Evolutionary conservation across 2,888 invertebrate genomes (phyloP), one percentile per base, ranked within the genome.

Genomic region (Morpho achilles): DNA sequence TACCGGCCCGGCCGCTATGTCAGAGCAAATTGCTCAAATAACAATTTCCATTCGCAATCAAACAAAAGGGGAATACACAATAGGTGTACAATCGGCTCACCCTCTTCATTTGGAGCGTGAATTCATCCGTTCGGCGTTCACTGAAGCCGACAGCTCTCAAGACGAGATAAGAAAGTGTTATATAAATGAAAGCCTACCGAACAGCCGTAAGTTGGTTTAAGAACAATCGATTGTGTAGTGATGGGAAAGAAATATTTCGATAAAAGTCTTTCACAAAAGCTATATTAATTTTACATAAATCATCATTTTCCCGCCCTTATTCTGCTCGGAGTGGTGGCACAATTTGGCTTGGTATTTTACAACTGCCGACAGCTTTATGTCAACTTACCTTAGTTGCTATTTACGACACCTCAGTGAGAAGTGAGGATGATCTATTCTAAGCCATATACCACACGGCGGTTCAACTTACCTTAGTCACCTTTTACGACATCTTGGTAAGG

Each of bases 111-210:
- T 49, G 55, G 46, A 63, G 63, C 63, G 56, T 59, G 64, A 65
- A 64, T 67, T 64, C 64, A 62, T 47, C 56, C 62, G 56, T 61
- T 60, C 61, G 54, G 58, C 40, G 46, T 39, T 64, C 60, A 57
- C 65, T 61, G 63, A 64, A 62, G 67, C 69, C 65, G 67, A 69
- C 71, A 67, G 66, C 69, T 66, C 71, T 71, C 72, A 70, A 73
- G 69, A 53, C 40, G 50, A 77, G 80, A 80, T 80, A 80, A 81
- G 77, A 77, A 76, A 76, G 54, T 71, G 75, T 80, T 78, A 80
- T 74, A 77, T 80, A 80, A 76, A 80, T 79, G 77, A 79, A 77
- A 73, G 75, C 77, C 74, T 72, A 71, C 75, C 69, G 64, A 53
- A 50, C 56, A 56, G 56, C 56, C 60, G 60, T 58, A 55, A 55